Conservation (phyloP, 2,888 invertebrate genomes). For the Lordiphosa andalusiaca region DNA sequence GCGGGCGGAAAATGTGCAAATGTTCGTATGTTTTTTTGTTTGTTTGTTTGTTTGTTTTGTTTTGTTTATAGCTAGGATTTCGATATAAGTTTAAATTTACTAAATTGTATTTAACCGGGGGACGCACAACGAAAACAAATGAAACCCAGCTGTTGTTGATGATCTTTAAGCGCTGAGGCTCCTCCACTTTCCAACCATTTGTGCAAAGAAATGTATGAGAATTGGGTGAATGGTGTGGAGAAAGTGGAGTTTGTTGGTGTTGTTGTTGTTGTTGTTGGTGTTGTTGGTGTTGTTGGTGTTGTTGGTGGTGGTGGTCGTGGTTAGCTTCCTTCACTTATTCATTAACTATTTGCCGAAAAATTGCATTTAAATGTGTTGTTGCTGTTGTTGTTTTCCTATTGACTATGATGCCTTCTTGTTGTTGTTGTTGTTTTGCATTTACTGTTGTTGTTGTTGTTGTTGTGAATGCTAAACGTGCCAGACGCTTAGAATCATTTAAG, state of each 20-base stretch:
- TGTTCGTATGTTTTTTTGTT: not conserved
- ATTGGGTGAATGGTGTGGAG: slow-evolving; percentile 22
- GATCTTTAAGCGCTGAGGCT: slow-evolving; percentile 9
- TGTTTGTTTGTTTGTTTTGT: not conserved
- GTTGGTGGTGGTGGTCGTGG: slow-evolving; percentile 8
- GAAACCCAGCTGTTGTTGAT: slow-evolving; percentile 5
- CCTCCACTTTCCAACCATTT: slow-evolving; percentile 19
- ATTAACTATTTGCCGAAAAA: slow-evolving; percentile 43
- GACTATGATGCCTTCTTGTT: slow-evolving; percentile 26
- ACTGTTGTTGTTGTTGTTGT: slow-evolving; percentile 14
- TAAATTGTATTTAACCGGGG: slow-evolving; percentile 38
- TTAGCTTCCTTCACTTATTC: slow-evolving; percentile 1
- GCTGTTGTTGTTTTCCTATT: slow-evolving; percentile 33
- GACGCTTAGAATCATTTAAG: slow-evolving; percentile 83
- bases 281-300: not conserved
- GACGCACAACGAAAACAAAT: slow-evolving; percentile 21
- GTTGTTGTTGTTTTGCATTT: slow-evolving; percentile 19
- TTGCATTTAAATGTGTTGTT: slow-evolving; percentile 20
- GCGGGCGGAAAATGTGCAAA: slow-evolving; percentile 11
- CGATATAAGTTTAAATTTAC: slow-evolving; percentile 63
- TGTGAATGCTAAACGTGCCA: slow-evolving; percentile 51
- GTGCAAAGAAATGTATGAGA: slow-evolving; percentile 17
- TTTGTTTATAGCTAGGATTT: slow-evolving; percentile 52
- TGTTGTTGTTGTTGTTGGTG: slow-evolving; percentile 8
- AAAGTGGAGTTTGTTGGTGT: slow-evolving; percentile 9